A percentile compares a stretch with the other conserved stretches of the same genome.
phyloP scores from a whole-genome alignment of 2,888 invertebrate genomes.

The Leptopilina drosophilae region DNA sequence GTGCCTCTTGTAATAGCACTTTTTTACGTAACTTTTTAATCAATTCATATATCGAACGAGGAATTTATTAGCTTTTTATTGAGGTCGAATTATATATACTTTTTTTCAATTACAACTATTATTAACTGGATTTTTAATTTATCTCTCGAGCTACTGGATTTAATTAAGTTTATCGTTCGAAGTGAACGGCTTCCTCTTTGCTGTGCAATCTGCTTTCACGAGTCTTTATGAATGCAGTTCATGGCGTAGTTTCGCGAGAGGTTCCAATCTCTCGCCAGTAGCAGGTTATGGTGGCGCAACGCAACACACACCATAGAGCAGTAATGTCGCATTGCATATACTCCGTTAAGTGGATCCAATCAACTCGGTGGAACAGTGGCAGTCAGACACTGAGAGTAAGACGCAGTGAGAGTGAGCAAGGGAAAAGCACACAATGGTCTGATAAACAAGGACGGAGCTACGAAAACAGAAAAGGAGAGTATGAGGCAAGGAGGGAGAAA shows the following conservation, averaged over 20 bases:
- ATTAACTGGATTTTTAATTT: neutral
- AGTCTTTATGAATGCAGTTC: slow-evolving; percentile 42
- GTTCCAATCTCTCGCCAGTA: slow-evolving; percentile 65
- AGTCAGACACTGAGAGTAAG: slow-evolving; percentile 57
- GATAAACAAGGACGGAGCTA: slow-evolving; percentile 52
- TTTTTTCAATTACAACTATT: neutral
- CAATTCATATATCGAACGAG: no score
- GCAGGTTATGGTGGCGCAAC: slow-evolving; percentile 69
- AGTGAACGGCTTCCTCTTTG: slow-evolving; percentile 11
- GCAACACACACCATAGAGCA: slow-evolving; percentile 71
- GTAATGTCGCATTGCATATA: slow-evolving; percentile 72
- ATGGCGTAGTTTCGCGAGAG: slow-evolving; percentile 59
- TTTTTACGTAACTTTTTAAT: neutral
- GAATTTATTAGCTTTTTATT: neutral
- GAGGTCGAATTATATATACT: neutral
- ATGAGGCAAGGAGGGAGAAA: slow-evolving; percentile 52
- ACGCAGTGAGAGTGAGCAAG: slow-evolving; percentile 44
- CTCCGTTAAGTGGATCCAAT: slow-evolving; percentile 76
- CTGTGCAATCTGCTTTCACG: slow-evolving; percentile 20
- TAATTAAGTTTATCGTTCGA: neutral
- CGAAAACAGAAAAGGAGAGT: slow-evolving; percentile 50
- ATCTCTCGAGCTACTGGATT: neutral
- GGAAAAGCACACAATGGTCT: slow-evolving; percentile 13
- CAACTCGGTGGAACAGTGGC: slow-evolving; percentile 71
- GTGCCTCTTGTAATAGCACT: neutral